A percentile compares a stretch with the other conserved stretches of the same genome.
These are phyloP conservation scores for Drosophila varians DNA, from an alignment of 1,140 invertebrate genomes.

Conservation along the genomic window DNA sequence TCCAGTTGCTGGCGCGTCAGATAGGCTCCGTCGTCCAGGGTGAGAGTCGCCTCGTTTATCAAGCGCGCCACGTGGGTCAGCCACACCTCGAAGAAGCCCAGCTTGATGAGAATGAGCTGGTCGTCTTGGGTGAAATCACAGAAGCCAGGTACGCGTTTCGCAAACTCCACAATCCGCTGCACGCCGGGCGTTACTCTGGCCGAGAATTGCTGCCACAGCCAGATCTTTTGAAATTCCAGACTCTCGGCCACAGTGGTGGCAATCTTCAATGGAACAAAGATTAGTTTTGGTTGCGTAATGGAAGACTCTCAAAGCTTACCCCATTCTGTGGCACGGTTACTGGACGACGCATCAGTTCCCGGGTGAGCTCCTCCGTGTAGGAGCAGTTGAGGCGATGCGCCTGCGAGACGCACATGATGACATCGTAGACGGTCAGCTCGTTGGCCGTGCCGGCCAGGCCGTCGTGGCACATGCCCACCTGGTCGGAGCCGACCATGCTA, in stretches of 20 bases:
- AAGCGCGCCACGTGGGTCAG: conserved; percentile 93
- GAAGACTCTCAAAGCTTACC: conserved; percentile 48
- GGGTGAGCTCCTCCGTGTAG: conserved; percentile 94
- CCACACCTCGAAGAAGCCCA: conserved; percentile 99
- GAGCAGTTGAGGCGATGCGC: conserved; percentile 95
- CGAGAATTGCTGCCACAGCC: conserved; percentile 91
- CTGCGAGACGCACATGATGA: conserved; percentile 94
- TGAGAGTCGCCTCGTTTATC: conserved; percentile 91
- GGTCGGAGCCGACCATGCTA: conserved; percentile 57
- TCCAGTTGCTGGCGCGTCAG: conserved; percentile 94
- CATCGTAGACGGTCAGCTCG: conserved; percentile 90
- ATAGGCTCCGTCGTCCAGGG: conserved; percentile 96
- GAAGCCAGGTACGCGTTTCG: conserved; percentile 96
- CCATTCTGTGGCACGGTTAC: conserved; percentile 83
- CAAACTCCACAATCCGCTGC: conserved; percentile 96
- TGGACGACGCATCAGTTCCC: conserved; percentile 86
- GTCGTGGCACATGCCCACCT: conserved; percentile 71
- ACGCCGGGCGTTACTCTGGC: conserved; percentile 92
- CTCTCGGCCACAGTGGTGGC: conserved; percentile 87
- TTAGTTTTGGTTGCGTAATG: neutral
- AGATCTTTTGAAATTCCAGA: conserved; percentile 88
- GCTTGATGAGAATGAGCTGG: conserved; percentile 96
- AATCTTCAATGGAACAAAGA: conserved; percentile 67
- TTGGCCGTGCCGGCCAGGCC: conserved; percentile 65
- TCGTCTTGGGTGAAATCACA: conserved; percentile 94